Evolutionary conservation across 2,888 invertebrate genomes (phyloP), one percentile per base, ranked within the genome.

Genomic region (Belgica antarctica): DNA sequence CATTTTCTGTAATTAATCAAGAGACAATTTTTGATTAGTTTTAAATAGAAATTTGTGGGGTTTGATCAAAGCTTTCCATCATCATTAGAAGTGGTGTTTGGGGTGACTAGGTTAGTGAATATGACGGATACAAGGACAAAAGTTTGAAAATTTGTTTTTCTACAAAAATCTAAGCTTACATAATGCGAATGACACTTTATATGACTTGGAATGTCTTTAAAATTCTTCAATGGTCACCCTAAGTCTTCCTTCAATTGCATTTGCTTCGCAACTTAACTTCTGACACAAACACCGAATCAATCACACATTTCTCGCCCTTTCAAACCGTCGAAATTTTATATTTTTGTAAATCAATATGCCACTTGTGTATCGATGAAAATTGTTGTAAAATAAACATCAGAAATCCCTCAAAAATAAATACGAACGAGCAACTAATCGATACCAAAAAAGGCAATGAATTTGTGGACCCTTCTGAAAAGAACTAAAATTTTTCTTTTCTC

Each of bases 1-100:
- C 80, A 80, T 80, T 71, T 77, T 78, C 78, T 78, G 77, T 77
- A 79, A 70, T 47, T 72, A 71, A 70, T n/a, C 5, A n/a, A n/a
- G 5, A 52, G 5, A 12, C 7, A 25, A 59, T 24, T 8, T 8
- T 34, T 34, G 34, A 8, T 34, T 34, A 34, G 7, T 8, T 34
- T 52, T 7, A 15, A 52, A 52, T 15, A 52, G 12, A 36, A 36
- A 36, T 36, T 8, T 36, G 36, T 10, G 10, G 12, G 12, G 22
- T 57, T 25, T 19, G 22, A 10, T 24, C 47, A 57, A 36, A 36
- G 12, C n/a, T 25, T n/a, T 57, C 25, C 22, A 57, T 24, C 25
- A 19, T 57, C 57, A 22, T 7, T 57, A 36, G 12, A 36, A 36
- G 10, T 36, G 36, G n/a, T n/a, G n/a, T n/a, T n/a, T n/a, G n/a